Conservation (phyloP, 1,140 invertebrate species). For the Rhyacophila brunnea region DNA sequence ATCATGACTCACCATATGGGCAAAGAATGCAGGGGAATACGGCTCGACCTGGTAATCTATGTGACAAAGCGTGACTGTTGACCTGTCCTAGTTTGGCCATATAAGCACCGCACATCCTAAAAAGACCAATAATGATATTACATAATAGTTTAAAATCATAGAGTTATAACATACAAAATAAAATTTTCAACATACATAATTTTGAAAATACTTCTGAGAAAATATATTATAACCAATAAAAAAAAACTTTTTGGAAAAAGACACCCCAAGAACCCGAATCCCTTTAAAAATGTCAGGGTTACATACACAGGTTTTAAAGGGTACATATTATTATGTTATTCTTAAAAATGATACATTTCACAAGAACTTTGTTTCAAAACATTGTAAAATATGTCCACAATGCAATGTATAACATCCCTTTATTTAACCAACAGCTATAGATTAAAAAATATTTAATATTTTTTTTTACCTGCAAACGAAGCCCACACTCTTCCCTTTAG, state of each 20-base stretch:
- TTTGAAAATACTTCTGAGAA: no score
- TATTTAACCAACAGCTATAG: no score
- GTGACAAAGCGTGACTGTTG: constrained; percentile 19
- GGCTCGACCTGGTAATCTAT: constrained; percentile 16
- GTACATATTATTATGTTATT: not conserved
- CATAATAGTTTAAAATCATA: not conserved
- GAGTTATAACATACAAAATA: no score
- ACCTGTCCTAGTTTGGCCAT: not conserved
- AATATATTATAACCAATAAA: no score
- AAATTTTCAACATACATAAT: no score
- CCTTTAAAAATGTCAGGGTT: not conserved
- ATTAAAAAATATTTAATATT: no score
- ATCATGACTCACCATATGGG: constrained; percentile 26
- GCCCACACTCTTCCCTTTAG: not conserved
- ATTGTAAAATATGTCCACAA: no score
- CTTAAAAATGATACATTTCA: not conserved
- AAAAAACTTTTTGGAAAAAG: no score
- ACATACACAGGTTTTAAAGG: not conserved
- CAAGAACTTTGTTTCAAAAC: no score
- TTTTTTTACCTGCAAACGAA: not conserved
- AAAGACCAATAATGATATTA: constrained; percentile 8
- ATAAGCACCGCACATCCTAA: constrained; percentile 19
- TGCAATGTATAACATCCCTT: no score
- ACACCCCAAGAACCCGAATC: not conserved
- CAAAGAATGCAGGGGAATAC: constrained; percentile 32